Base-by-base conservation (phyloP, 1,140 invertebrate genomes). In the Drosophila equinoxialis region DNA sequence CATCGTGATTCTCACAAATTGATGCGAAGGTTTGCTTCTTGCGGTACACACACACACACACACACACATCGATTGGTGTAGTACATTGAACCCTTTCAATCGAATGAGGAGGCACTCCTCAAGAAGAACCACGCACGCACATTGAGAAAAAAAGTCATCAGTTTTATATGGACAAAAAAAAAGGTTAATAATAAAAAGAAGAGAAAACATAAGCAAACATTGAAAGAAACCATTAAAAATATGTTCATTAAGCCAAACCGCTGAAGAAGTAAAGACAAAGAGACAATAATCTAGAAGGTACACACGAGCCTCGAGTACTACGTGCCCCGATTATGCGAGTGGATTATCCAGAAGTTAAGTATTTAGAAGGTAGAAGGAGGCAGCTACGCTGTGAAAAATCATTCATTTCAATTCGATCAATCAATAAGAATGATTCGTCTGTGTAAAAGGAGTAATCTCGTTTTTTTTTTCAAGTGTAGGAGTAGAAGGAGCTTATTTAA, bases 241-340 rank as follows among this genome's bases (percentile, higher is more conserved):
- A 60, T 76, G 35, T 69, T 76, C 66, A 71, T 71, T 80, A 63
- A 42, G 17, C 45, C 71, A 48, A 73, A 73, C 20, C 30, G 7
- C 45, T 58, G 8, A 20, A 62, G 14, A 42, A 51, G 11, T 45
- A 54, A 45, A 8, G 62, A 64, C 39, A 45, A 6, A 23, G 20
- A 33, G 71, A 30, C 20, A 20, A 51, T 23, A 33, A 55, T 33
- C 37, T 41, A 23, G 39, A 51, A 51, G 45, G 45, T 51, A 11
- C 17, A 51, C 2, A 51, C 45, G 45, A 10, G 8, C 17, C 6
- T 20, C 10, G 3, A 3, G 10, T 37, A 54, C 64, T 87, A 89
- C 84, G 84, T 89, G 84, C 62, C 73, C 51, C 62, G 84, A 89
- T 73, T 89, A 62, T 61, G 30, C 67, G 74, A 89, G 68, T 87